Evolutionary conservation across 92 coral and sea anemone species (phyloP), one percentile per base, ranked within the genome.

Genomic region (Siderastrea radians): DNA sequence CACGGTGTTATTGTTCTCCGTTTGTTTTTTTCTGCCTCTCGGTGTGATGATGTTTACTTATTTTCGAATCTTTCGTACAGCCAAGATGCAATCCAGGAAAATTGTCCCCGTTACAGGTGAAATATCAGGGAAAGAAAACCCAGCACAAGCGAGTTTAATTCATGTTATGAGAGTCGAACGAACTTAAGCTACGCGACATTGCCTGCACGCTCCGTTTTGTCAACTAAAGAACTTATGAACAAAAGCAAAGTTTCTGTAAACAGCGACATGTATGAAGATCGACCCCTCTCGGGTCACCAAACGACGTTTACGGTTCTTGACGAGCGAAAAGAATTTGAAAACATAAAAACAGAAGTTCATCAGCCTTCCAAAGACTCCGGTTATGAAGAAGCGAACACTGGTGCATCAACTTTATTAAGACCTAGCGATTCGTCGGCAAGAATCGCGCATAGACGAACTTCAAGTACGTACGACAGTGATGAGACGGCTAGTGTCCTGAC

Each of bases 11-110:
- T 76, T 95, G 52, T 93, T 95, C 58, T 88, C 87, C 26, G 96
- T 95, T 46, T 95, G 98, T 38, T 95, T 95, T 78, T 93, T 95
- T 67, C 51, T 91, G 16, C 98, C 98, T 17, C 93, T 95, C 13
- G 94, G 86, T 3, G 80, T 93, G 7, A 92, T 95, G 88, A 58
- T 89, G 83, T 87, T 89, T 26, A 89, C 96, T 11, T 95, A 95
- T 54, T 91, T 89, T 49, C 68, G 87, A 17, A 87, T 95, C 1
- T 85, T 93, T 53, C 94, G 75, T 44, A 91, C 98, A 3, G 98
- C 98, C 45, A 81, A 89, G 77, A 64, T n/a, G 61, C 96, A 93
- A 53, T 88, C 98, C 47, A 91, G 80, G 67, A 57, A 92, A 77
- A 79, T 93, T 48, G 93, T 86, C 3, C 98, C 98, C 7, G 81